These are phyloP conservation scores for Pteruthius melanotis DNA, from an alignment of 2,113 vertebrate genomes.

Conservation along the genomic window DNA sequence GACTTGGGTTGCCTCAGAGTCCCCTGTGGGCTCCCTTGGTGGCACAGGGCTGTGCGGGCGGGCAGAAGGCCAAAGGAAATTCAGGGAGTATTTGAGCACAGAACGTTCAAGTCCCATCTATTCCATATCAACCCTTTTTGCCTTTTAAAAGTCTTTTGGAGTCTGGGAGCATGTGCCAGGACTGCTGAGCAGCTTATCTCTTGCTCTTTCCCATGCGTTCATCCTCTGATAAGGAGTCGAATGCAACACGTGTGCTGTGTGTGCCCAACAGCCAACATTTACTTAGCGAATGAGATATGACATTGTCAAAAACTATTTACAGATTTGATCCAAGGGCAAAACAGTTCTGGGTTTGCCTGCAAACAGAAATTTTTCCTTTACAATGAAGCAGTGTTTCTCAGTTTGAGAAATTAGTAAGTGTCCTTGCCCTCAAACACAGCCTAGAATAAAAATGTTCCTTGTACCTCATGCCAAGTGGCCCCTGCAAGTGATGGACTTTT, in stretches of 20 bases:
- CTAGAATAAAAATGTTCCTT: background rate
- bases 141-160: constrained; percentile 52
- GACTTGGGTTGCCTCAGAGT: background rate
- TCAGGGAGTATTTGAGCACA: background rate
- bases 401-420: background rate
- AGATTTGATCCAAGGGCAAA: constrained; percentile 42
- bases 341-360: background rate
- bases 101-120: background rate
- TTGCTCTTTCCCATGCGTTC: background rate
- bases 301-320: constrained; percentile 40
- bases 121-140: background rate
- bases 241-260: background rate
- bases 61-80: background rate
- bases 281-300: constrained; percentile 24
- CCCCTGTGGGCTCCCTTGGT: fast-evolving
- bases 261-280: constrained; percentile 36
- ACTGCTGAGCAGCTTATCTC: constrained; percentile 49
- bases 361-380: background rate
- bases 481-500: background rate
- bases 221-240: constrained; percentile 46
- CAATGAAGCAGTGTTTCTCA: background rate
- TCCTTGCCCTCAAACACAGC: background rate
- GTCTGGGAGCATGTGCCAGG: background rate
- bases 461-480: background rate
- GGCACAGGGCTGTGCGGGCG: fast-evolving